Conservation (phyloP, 2,797 vertebrate genomes). For the Lacerta bilineata region DNA sequence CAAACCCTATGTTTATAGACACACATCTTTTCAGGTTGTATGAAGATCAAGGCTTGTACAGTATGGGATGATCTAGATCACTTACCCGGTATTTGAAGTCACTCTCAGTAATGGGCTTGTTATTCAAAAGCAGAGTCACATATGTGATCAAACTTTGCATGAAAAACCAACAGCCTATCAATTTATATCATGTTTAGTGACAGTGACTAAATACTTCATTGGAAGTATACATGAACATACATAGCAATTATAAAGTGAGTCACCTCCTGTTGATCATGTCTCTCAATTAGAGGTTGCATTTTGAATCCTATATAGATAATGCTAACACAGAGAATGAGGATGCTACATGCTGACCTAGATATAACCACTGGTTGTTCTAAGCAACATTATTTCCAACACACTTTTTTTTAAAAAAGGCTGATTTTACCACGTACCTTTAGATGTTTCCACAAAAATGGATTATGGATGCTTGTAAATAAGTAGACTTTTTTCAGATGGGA, state of each 20-base stretch:
- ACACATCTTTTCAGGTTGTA: background rate
- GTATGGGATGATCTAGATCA: background rate
- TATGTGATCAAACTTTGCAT: background rate
- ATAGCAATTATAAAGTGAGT: constrained; percentile 17
- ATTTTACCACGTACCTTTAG: background rate
- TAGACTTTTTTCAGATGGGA: background rate
- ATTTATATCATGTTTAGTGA: background rate
- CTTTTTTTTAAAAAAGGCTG: background rate
- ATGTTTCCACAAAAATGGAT: background rate
- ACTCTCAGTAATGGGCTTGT: background rate
- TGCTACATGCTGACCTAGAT: background rate
- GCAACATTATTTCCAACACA: background rate
- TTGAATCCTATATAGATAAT: background rate
- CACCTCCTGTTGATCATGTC: constrained; percentile 26
- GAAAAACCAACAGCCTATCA: background rate
- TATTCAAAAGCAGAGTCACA: background rate
- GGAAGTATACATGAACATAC: background rate
- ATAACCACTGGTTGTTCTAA: no score
- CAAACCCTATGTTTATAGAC: background rate
- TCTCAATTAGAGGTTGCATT: constrained; percentile 4
- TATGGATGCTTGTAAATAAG: background rate
- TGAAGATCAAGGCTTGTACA: background rate
- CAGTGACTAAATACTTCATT: constrained; percentile 14
- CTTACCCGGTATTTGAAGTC: background rate
- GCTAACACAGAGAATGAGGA: background rate